phyloP scores from a whole-genome alignment of 53 echinoderm and acorn worm species.

The Actinopyga echinites region DNA sequence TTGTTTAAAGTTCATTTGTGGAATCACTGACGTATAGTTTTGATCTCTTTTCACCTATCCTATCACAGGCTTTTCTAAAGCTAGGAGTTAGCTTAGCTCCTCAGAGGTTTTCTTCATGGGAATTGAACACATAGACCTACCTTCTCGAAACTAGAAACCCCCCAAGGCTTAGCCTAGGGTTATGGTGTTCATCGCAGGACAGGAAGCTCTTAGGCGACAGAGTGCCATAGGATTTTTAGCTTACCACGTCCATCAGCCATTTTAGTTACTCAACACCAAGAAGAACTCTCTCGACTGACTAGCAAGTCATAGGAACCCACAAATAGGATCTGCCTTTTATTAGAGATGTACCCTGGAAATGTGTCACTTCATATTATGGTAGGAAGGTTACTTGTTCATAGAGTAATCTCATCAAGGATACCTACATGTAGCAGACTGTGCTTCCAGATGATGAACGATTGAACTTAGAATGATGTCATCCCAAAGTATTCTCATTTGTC shows the following conservation, averaged over 20 bases:
- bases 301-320: slow-evolving; percentile 11
- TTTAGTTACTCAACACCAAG: not conserved
- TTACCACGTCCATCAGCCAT: slow-evolving; percentile 23
- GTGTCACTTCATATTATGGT: slow-evolving; percentile 1
- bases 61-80: slow-evolving; percentile 37
- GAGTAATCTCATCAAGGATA: too few relatives aligned
- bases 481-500: too few relatives aligned
- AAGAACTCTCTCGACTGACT: slow-evolving; percentile 1
- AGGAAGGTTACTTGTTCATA: too few relatives aligned
- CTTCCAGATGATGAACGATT: too few relatives aligned
- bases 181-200: slow-evolving; percentile 4
- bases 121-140: slow-evolving; percentile 20
- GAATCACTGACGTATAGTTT: slow-evolving; percentile 31
- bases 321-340: not conserved
- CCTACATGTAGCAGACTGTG: too few relatives aligned
- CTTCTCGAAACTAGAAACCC: slow-evolving; percentile 19
- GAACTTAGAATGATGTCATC: too few relatives aligned
- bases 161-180: slow-evolving; percentile 36
- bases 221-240: slow-evolving; percentile 13
- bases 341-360: not conserved
- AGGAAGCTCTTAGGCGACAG: slow-evolving; percentile 16
- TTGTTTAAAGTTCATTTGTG: not conserved
- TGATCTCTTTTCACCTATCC: slow-evolving; percentile 35
- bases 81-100: slow-evolving; percentile 40
- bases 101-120: slow-evolving; percentile 40